These are phyloP conservation scores for Unio pictorum DNA, from an alignment of 2,888 invertebrate genomes.

Conservation along the genomic window DNA sequence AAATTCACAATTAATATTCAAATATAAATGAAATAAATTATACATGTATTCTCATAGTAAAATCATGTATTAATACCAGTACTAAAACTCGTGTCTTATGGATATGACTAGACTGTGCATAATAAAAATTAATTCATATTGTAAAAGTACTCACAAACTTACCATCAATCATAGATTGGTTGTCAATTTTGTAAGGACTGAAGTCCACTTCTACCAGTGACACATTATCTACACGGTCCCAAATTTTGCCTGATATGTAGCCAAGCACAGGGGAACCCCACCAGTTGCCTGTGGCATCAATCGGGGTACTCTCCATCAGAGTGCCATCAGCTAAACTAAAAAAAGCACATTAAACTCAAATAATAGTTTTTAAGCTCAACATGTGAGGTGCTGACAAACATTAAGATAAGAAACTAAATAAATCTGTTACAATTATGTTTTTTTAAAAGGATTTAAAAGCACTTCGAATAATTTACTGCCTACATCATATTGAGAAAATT, in stretches of 20 bases:
- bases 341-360: conserved; percentile 1
- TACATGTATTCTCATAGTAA: neutral
- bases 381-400: no score
- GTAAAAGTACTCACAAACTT: conserved; percentile 15
- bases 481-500: no score
- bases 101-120: no score
- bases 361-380: neutral
- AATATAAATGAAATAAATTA: no score
- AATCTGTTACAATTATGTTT: no score
- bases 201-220: conserved; percentile 73
- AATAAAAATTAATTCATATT: neutral
- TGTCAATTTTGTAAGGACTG: conserved; percentile 89
- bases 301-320: conserved; percentile 25
- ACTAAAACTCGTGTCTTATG: no score
- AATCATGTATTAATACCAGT: no score
- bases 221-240: conserved; percentile 63
- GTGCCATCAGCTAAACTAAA: conserved; percentile 28
- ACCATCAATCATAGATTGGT: conserved; percentile 77
- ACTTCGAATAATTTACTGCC: no score
- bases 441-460: no score
- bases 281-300: conserved; percentile 68
- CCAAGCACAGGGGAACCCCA: conserved; percentile 64
- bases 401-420: no score
- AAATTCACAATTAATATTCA: no score
- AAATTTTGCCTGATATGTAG: conserved; percentile 67